Conservation (phyloP, 2,113 vertebrate genomes). For the Coreoperca whiteheadi region DNA sequence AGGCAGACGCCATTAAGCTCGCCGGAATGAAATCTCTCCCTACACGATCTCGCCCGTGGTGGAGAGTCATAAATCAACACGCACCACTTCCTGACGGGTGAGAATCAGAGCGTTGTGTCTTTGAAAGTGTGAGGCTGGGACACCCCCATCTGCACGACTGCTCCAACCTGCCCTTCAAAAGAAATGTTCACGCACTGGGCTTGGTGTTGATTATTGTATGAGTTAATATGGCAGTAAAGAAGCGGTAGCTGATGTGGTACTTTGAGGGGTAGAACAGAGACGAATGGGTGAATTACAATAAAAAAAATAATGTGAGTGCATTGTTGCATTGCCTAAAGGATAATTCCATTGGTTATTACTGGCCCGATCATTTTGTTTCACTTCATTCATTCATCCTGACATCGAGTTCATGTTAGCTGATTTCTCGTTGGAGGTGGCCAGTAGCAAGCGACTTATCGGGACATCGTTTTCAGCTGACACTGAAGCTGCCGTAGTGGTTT, state of each 20-base stretch:
- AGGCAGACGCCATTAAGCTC: constrained; percentile 54
- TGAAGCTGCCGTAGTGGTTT: neutral
- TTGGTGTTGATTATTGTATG: neutral
- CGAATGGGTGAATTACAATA: neutral
- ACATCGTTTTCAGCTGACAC: neutral
- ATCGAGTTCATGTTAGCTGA: neutral
- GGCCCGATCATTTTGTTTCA: neutral
- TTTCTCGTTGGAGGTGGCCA: neutral
- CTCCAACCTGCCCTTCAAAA: constrained; percentile 47
- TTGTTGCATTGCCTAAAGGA: neutral
- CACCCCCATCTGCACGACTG: neutral
- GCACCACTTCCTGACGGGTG: constrained; percentile 55
- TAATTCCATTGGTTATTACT: no score
- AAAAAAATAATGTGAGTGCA: neutral
- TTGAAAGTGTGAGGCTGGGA: constrained; percentile 41
- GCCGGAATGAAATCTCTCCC: constrained; percentile 46
- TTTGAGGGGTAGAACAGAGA: neutral
- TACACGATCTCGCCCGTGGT: constrained; percentile 9
- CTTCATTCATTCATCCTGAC: neutral
- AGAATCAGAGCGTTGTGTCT: constrained; percentile 64
- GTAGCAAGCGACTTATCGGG: neutral
- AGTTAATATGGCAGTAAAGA: constrained; percentile 13
- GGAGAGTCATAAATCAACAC: constrained; percentile 70
- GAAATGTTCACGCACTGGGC: neutral
- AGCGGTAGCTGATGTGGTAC: neutral